Evolutionary conservation across 2,888 invertebrate genomes (phyloP), one percentile per base, ranked within the genome.

Genomic region (Tinea trinotella): DNA sequence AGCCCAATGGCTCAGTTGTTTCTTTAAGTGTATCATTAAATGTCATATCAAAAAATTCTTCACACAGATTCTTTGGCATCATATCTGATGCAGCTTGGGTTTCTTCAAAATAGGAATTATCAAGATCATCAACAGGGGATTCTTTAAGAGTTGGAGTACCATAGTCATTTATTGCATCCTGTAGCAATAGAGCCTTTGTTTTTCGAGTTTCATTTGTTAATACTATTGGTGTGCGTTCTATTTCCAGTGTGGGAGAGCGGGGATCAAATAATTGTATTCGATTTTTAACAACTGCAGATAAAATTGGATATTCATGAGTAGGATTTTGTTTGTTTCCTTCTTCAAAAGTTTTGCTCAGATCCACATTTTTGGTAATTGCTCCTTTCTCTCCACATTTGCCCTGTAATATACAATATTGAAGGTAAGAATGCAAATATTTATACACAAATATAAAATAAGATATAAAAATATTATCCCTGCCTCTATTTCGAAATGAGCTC

Each of bases 161-260:
- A 63, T 58, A 68, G 36, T 63, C 52, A n/a, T 59, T 64, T 5
- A 66, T 63, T 10, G 10, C 18, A 61, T 55, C 63, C 56, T 64
- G 61, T 30, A 64, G 56, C 56, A 62, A 62, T 52, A 67, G 54
- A 30, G 61, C 12, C 36, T 63, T 68, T 57, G 70, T 63, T 58
- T 65, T 60, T 50, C 72, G 68, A 56, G 63, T 59, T 58, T 73
- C 69, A 44, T 69, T 59, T 12, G 70, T 44, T 62, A 85, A 69
- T 40, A 83, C 66, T 55, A 90, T 88, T 13, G 90, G 90, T n/a
- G 90, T 90, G 54, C 89, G 74, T 56, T 85, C 82, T 71, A 89
- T 88, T 56, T 89, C 89, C 56, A 81, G 76, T 48, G 88, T 82
- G 18, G 90, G 89, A 1, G 90, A 90, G 34, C 90, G 78, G 22